phyloP scores from a whole-genome alignment of 2,888 invertebrate genomes.

The Sylvicola cinctus region DNA sequence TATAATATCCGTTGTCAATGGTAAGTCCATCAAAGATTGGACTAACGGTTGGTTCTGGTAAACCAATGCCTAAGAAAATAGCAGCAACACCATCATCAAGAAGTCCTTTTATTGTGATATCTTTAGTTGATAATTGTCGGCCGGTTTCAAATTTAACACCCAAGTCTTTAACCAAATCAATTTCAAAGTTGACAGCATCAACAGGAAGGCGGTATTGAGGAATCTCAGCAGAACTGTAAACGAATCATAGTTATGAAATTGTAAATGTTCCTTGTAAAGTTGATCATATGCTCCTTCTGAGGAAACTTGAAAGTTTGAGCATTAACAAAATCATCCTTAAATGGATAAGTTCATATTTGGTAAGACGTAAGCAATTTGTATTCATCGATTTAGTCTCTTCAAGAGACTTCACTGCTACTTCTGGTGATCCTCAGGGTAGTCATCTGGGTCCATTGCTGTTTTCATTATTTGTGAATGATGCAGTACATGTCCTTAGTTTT shows the following conservation, averaged over 20 bases:
- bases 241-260: background rate
- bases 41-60: slow-evolving; percentile 72
- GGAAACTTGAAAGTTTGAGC: too few relatives aligned
- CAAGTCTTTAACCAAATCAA: slow-evolving; percentile 73
- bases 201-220: slow-evolving; percentile 92
- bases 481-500: too few relatives aligned
- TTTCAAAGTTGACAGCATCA: slow-evolving; percentile 82
- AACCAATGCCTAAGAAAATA: slow-evolving; percentile 69
- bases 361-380: too few relatives aligned
- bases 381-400: too few relatives aligned
- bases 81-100: slow-evolving; percentile 47
- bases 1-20: slow-evolving; percentile 72
- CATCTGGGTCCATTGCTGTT: too few relatives aligned
- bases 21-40: slow-evolving; percentile 57
- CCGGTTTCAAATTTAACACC: slow-evolving; percentile 74
- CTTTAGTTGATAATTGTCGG: slow-evolving; percentile 43
- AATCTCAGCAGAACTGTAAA: slow-evolving; percentile 74
- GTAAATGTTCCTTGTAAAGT: too few relatives aligned
- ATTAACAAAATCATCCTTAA: too few relatives aligned
- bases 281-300: too few relatives aligned
- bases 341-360: too few relatives aligned
- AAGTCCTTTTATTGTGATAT: slow-evolving; percentile 54
- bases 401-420: too few relatives aligned
- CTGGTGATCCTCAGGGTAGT: too few relatives aligned
- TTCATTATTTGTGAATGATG: too few relatives aligned